A percentile compares a stretch with the other conserved stretches of the same genome.
Conservation (phyloP, 1,140 invertebrate species). For the Diabrotica virgifera region DNA sequence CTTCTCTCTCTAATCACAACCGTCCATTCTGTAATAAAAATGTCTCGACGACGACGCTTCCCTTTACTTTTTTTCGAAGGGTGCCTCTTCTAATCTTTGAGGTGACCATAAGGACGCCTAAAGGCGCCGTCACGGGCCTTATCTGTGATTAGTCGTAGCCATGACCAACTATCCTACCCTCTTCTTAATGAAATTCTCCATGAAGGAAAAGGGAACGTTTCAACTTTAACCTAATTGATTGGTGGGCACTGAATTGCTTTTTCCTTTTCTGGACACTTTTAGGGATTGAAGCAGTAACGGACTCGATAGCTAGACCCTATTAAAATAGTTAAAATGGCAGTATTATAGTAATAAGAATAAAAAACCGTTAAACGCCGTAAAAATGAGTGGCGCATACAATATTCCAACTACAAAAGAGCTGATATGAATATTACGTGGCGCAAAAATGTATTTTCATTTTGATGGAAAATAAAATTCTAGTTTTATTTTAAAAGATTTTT, state of each 20-base stretch:
- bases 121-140: slow-evolving; percentile 9
- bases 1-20: too few relatives aligned
- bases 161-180: slow-evolving; percentile 13
- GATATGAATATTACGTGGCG: too few relatives aligned
- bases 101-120: slow-evolving; percentile 7
- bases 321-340: too few relatives aligned
- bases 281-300: not conserved
- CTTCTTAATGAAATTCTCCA: slow-evolving; percentile 28
- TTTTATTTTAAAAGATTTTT: too few relatives aligned
- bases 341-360: too few relatives aligned
- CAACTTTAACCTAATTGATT: slow-evolving; percentile 31
- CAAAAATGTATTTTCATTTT: too few relatives aligned
- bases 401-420: too few relatives aligned
- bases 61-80: not conserved
- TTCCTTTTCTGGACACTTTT: not conserved
- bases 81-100: slow-evolving; percentile 25
- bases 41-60: not conserved
- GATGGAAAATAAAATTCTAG: too few relatives aligned
- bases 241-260: slow-evolving; percentile 18
- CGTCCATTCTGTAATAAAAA: too few relatives aligned
- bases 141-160: slow-evolving; percentile 27
- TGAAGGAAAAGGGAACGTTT: slow-evolving; percentile 17
- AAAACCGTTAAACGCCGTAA: too few relatives aligned
- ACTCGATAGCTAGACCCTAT: not conserved
- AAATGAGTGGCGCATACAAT: too few relatives aligned